A percentile compares a stretch with the other conserved stretches of the same genome.
Evolutionary conservation across 2,797 vertebrate genomes (phyloP).

Genomic region (Anguilla pacifica): DNA sequence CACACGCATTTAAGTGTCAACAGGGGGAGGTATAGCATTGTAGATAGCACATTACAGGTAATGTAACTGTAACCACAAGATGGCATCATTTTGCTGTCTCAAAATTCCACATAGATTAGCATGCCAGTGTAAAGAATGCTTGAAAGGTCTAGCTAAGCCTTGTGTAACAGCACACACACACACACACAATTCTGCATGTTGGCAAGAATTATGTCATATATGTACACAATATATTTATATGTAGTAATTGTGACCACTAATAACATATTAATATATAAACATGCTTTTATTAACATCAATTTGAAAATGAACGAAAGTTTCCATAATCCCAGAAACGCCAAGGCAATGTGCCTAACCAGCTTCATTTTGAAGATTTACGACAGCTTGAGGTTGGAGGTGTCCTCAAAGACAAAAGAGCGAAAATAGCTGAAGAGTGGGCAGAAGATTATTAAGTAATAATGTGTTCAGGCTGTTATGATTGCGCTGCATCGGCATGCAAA

Average conservation of each 20-base stretch:
- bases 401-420: not conserved
- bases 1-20: not conserved
- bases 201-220: not conserved
- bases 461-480: not conserved
- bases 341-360: not conserved
- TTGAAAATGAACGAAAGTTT: not conserved
- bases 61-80: slow-evolving; percentile 19
- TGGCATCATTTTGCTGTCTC: not conserved
- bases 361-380: not conserved
- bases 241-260: too few species aligned
- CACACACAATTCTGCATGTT: not conserved
- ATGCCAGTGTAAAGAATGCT: not conserved
- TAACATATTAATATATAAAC: not conserved
- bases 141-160: not conserved
- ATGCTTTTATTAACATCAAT: not conserved
- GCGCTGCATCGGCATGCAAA: not conserved
- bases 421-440: not conserved
- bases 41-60: not conserved
- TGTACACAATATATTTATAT: not conserved
- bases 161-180: not conserved
- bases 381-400: not conserved
- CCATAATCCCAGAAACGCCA: not conserved
- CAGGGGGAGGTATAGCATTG: slow-evolving; percentile 8
- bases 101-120: not conserved
- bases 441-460: not conserved